Base-by-base conservation (phyloP, 2,113 vertebrate species). In the Anser brachyrhynchus region DNA sequence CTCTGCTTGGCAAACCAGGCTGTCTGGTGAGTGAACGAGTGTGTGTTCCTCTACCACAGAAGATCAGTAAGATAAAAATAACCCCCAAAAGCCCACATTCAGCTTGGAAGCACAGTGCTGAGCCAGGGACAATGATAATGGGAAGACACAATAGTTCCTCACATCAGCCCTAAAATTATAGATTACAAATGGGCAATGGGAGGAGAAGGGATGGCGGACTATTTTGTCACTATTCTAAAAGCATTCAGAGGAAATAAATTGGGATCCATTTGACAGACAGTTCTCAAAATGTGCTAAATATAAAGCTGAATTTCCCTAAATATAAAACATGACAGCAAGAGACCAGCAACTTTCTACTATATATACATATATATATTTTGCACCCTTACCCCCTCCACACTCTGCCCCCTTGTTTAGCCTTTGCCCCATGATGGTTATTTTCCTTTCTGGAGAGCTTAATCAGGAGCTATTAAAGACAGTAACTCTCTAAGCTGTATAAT, bases 11-110 rank as follows among this genome's bases (percentile, higher is more conserved):
- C 28, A 64, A 57, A 91, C 82, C 58, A 72, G 59, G 73, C 87
- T 73, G 80, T 84, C 90, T 86, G 70, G 73, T 93, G 71, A 44
- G 54, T 76, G 66, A 93, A 84, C 51, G 84, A 75, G 61, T 33
- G 35, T 2, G 0, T 92, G 62, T 43, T 91, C 28, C 62, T 84
- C 77, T 79, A 52, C 44, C 90, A 89, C 87, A 82, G 93, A 96
- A 95, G 93, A 73, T 91, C 96, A 94, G 37, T 3, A 66, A 87
- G 89, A 96, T 84, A 96, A 96, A 97, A 94, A 91, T 89, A 94
- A 87, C 91, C 66, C 82, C 89, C 62, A 12, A 73, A 95, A 91
- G 81, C 91, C 89, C 73, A 91, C 74, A 96, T 70, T 90, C 85
- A 90, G 89, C 71, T 59, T 95, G 74, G 83, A 89, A 89, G 70